These are phyloP conservation scores for Calameuta filiformis DNA, from an alignment of 2,888 invertebrate species.

Conservation along the genomic window DNA sequence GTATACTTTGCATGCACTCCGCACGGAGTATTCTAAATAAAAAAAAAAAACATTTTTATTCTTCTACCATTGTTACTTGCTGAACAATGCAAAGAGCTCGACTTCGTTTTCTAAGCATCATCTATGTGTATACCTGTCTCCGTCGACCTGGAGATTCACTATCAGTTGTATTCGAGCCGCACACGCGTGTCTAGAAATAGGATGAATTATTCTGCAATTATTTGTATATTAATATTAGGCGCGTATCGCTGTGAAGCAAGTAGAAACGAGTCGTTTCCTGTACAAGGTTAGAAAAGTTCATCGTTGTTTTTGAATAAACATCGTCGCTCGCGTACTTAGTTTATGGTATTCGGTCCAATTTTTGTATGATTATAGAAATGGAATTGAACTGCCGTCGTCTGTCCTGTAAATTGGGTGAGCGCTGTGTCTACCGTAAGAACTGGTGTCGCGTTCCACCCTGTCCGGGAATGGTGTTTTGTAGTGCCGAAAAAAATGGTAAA, in stretches of 20 bases:
- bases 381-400: not conserved
- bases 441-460: not conserved
- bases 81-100: not conserved
- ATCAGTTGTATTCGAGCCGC: not conserved
- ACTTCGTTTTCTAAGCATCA: not conserved
- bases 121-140: not conserved
- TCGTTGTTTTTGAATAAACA: not conserved
- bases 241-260: not conserved
- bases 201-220: not conserved
- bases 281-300: not conserved
- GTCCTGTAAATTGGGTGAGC: not conserved
- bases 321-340: not conserved
- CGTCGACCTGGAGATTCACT: not conserved
- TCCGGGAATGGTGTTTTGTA: not conserved
- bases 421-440: not conserved
- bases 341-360: not conserved
- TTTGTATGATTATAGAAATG: not conserved
- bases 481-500: not conserved
- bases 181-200: not conserved
- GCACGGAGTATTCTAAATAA: not conserved
- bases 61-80: not conserved
- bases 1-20: not conserved
- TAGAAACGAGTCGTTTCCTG: not conserved
- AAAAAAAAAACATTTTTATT: not conserved
- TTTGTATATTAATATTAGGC: not conserved